Base-by-base conservation (phyloP, 1,140 invertebrate genomes). In the Yoshiicerus persimilis region DNA sequence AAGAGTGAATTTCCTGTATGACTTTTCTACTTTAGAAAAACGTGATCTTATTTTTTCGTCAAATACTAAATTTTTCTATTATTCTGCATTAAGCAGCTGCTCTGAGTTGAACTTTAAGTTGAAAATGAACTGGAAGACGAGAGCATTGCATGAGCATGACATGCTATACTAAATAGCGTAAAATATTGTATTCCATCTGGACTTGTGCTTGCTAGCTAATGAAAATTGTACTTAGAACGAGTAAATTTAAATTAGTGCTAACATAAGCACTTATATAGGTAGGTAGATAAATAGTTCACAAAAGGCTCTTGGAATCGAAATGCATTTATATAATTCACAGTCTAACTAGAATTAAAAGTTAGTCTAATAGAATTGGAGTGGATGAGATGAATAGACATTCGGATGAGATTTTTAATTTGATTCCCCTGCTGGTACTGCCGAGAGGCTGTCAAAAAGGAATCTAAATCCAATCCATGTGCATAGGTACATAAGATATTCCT, bases 401-500 rank as follows among this genome's bases (percentile, higher is more conserved):
- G 87, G 41, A 88, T 88, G 39, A 84, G 41, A 88, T 88, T 88
- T 88, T 88, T 88, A 86, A 88, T 86, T 88, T 88, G 36, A 88
- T 86, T 88, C 87, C 80, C 87, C 87, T 86, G 87, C 84, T 88
- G 87, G 87, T 86, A 80, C 62, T 86, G 84, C 87, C 84, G 84
- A 77, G 84, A 86, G 87, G 87, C 87, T 88, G 87, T 88, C 87
- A 88, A 88, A 56, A 66, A 34, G 83, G 47, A 64, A 86, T 86
- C 56, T 34, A 66, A 66, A 66, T 70, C 85, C 64, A 64, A 86
- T 70, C 85, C 85, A 66, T 36, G 70, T 77, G 62, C 11, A 23
- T 32, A 32, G 8, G 3, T 30, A 70, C 41, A 70, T 32, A 56
- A 16, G n/a, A 56, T 56, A 70, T 70, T 30, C 27, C 66, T 70